Percentiles rank a stretch among this genome's conserved stretches.
Conservation (phyloP, 1,140 invertebrate species). For the Mycetomoellerius zeteki region DNA sequence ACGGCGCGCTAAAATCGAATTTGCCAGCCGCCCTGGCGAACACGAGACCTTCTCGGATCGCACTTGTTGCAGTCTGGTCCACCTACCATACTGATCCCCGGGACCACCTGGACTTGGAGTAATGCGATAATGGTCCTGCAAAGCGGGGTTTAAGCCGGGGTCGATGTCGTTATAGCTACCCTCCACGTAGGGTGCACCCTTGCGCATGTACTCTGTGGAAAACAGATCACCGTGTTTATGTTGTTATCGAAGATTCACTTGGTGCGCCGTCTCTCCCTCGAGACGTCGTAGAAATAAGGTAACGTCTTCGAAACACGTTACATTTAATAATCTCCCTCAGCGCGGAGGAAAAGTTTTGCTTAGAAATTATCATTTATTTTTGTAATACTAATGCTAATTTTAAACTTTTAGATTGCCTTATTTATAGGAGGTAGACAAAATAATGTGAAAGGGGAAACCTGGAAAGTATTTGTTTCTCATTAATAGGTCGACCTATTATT, state of each 20-base stretch:
- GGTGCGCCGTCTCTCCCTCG: neutral
- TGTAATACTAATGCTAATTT: neutral
- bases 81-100: constrained; percentile 89
- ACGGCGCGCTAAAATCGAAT: constrained; percentile 8
- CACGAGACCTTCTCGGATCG: neutral
- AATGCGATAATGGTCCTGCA: constrained; percentile 91
- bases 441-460: too few species aligned
- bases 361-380: neutral
- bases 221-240: constrained; percentile 58
- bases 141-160: constrained; percentile 88
- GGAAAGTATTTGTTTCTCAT: too few species aligned
- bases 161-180: constrained; percentile 90
- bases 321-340: neutral
- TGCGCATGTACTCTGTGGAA: constrained; percentile 87
- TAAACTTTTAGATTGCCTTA: neutral
- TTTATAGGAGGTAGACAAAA: neutral
- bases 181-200: constrained; percentile 88
- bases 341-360: neutral
- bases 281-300: neutral
- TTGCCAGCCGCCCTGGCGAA: neutral
- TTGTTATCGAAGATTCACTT: constrained; percentile 13
- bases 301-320: neutral
- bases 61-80: neutral
- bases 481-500: too few species aligned
- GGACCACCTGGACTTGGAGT: constrained; percentile 90